A percentile compares a stretch with the other conserved stretches of the same genome.
Evolutionary conservation across 2,113 vertebrate species (phyloP).

Genomic region (Paedocypris sp.): DNA sequence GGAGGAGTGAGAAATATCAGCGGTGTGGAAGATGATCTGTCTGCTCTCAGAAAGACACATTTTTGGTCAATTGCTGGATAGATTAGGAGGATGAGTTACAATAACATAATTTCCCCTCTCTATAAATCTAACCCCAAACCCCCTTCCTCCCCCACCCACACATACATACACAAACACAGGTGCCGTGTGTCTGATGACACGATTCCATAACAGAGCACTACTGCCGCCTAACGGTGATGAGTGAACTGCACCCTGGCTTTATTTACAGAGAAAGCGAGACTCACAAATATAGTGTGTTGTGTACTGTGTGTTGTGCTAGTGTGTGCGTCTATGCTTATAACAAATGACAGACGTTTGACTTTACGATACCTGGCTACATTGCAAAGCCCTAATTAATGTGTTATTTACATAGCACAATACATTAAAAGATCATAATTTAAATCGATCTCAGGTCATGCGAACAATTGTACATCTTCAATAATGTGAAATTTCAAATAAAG

Average conservation of each 20-base stretch:
- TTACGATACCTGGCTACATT: too few species aligned
- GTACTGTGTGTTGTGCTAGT: too few species aligned
- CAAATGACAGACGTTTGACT: too few species aligned
- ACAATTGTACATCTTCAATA: too few species aligned
- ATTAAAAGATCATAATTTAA: too few species aligned
- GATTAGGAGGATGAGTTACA: slow-evolving; percentile 33
- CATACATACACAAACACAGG: slow-evolving; percentile 17
- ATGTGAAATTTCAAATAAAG: too few species aligned
- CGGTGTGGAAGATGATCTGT: slow-evolving; percentile 27
- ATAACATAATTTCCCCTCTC: slow-evolving; percentile 34
- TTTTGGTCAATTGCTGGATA: background rate
- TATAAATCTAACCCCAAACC: slow-evolving; percentile 29
- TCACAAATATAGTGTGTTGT: background rate
- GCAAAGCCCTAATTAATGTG: too few species aligned
- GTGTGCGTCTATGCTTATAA: too few species aligned
- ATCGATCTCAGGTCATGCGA: too few species aligned
- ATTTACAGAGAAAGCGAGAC: background rate
- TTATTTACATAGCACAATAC: too few species aligned
- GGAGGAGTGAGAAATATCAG: slow-evolving; percentile 29
- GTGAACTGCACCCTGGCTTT: slow-evolving; percentile 30
- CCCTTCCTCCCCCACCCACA: slow-evolving; percentile 10
- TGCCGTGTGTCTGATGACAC: slow-evolving; percentile 6
- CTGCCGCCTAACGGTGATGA: slow-evolving; percentile 77
- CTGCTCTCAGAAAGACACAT: slow-evolving; percentile 18
- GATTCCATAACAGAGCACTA: slow-evolving; percentile 57